Base-by-base conservation (phyloP, 2,888 invertebrate genomes). In the Drosophila barbarae region DNA sequence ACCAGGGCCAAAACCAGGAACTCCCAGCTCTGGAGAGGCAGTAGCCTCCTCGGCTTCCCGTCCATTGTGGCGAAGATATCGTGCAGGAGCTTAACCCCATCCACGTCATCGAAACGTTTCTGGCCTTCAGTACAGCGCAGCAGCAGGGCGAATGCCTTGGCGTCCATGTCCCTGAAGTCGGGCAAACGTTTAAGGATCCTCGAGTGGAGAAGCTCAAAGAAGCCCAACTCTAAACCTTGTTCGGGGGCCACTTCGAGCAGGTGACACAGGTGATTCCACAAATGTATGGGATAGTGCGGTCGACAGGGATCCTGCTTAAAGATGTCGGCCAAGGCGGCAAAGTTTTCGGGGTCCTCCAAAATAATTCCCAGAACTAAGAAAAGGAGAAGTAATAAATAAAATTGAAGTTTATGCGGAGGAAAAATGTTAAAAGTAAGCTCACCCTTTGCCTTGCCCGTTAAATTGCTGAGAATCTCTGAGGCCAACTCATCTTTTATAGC, bases 91-190 rank as follows among this genome's bases (percentile, higher is more conserved):
- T 69, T 66, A 0, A 87, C 44, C 21, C 87, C 86, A 64, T 89
- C 86, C 0, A 74, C 36, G 3, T 69, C 58, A 44, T 86, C 83
- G 30, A 88, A 86, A 10, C 74, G 73, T 0, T 73, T 67, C 38
- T 88, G 87, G 0, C 87, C 89, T 26, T 87, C 80, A 0, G 21
- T 55, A 52, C 87, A 88, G 49, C 86, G 84, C n/a, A 89, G 58
- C 2, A 89, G 47, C 41, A 89, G 63, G 0, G 85, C 86, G 18
- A 89, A 87, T 6, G 88, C 88, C 71, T 89, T 88, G 72, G 87
- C 72, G 13, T 77, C 67, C 68, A 82, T 65, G n/a, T 76, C 68
- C 79, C 86, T 76, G 36, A 70, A 88, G 5, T 59, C 56, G 3
- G 74, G 58, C 46, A 85, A 26, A 10, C 64, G 64, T 2, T 71